phyloP scores from a whole-genome alignment of 2,888 invertebrate species.

The Charanyca ferruginea region DNA sequence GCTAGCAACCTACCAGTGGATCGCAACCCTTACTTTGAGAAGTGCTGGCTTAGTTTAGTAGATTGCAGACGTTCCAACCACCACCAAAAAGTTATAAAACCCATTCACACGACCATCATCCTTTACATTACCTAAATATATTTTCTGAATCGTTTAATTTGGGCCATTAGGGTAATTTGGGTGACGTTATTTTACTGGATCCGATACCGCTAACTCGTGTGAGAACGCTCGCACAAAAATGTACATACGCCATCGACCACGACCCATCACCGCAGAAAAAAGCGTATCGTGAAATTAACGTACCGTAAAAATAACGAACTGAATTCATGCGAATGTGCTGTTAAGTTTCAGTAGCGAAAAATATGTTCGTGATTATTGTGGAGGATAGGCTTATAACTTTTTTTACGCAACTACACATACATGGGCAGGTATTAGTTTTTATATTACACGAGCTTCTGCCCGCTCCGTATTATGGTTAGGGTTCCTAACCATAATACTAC shows the following conservation, averaged over 20 bases:
- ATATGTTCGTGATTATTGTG: constrained; percentile 23
- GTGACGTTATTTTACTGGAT: constrained; percentile 39
- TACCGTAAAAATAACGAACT: constrained; percentile 51
- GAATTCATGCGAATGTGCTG: constrained; percentile 38
- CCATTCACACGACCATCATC: constrained; percentile 18
- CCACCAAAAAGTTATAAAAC: constrained; percentile 17
- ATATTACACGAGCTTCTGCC: too few species aligned
- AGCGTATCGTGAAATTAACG: constrained; percentile 51
- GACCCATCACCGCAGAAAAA: constrained; percentile 41
- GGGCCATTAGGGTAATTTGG: constrained; percentile 15
- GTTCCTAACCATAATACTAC: too few species aligned
- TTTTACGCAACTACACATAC: constrained; percentile 10
- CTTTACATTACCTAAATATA: constrained; percentile 3
- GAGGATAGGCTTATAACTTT: constrained; percentile 17
- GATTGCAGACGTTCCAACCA: too few species aligned
- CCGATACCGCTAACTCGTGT: constrained; percentile 27
- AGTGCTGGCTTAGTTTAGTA: too few species aligned
- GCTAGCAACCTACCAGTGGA: too few species aligned
- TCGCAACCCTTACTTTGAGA: too few species aligned
- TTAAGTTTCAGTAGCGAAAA: constrained; percentile 39
- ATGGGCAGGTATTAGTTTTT: neutral
- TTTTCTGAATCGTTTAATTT: constrained; percentile 41
- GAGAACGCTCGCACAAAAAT: constrained; percentile 21
- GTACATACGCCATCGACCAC: constrained; percentile 36
- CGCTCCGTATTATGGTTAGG: too few species aligned